Evolutionary conservation across 2,797 vertebrate species (phyloP), one percentile per base, ranked within the genome.

Genomic region (Neosilurus mollespiculum): DNA sequence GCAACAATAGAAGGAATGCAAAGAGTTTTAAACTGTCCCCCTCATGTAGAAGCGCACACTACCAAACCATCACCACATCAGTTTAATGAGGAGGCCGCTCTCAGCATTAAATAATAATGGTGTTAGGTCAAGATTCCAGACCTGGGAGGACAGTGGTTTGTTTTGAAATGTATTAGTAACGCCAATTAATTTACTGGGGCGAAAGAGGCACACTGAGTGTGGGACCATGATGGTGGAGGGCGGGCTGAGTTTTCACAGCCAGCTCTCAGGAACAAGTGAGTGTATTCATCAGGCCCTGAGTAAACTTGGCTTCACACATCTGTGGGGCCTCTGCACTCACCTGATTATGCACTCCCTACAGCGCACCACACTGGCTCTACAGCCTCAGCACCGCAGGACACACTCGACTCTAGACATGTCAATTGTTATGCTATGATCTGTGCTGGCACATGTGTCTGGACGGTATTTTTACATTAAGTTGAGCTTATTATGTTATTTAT

Each of bases 111-210:
- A 94, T 93, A 91, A 93, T 83, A 87, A 87, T 92, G 92, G 92
- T 90, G 88, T 92, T 93, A 90, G 91, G 92, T 93, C 92, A 93
- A 91, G 92, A 94, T 94, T 94, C 92, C 91, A 90, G 90, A 91
- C 91, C 89, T 89, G 92, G 89, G 92, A 91, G 91, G 88, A 90
- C 87, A 90, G 89, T 91, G 86, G 91, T 92, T 93, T 91, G 93
- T 93, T 91, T 92, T 91, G 92, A 91, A 92, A 93, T 91, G 93
- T 91, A 94, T 94, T 95, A 94, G 93, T 95, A 91, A 95, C 93
- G 93, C 91, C 94, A 95, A 94, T 94, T 95, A 94, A 92, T 94
- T 95, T 94, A 94, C 90, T 94, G 91, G 92, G 94, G 92, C 92
- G 87, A 91, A 87, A 93, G 92, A 88, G 81, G 75, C 70, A 65